Base-by-base conservation (phyloP, 2,113 vertebrate genomes). In the Cheilinus undulatus region DNA sequence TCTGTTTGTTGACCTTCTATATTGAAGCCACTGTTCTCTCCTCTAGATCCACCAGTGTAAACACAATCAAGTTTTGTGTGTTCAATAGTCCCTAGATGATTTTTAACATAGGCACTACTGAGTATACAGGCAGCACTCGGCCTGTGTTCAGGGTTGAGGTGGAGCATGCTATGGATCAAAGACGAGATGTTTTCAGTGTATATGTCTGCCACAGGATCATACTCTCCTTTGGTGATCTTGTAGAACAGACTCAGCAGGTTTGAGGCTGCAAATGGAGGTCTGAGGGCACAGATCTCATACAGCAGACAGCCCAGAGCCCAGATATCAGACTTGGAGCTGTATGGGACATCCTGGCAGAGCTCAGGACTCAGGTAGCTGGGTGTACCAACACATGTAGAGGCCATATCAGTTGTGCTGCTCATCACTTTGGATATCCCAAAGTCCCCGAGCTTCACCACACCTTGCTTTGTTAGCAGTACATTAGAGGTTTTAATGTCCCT, bases 401-500 rank as follows among this genome's bases (percentile, higher is more conserved):
- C 94, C 92, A 95, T 86, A 57, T 95, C 94, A 3, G 75, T 28
- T 0, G 94, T 95, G 80, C 78, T 79, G 4, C 58, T 91, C 93
- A 95, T 90, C 32, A 94, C 75, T 81, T 86, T 94, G 20, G 94
- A 94, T 66, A 95, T 95, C 28, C 95, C 94, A 80, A 95, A 95
- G 85, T 95, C 95, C 3, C 94, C 94, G 14, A 95, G 78, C 54
- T 94, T 95, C n/a, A 95, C 87, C 58, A 91, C 34, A 1, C 90
- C 90, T 52, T 71, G 83, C 62, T 92, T 94, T 8, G 93, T 95
- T 9, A 95, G 85, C 50, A 95, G 90, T 2, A 95, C 89, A 53
- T 95, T 95, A 14, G 93, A 94, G 5, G 94, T 89, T 63, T 95
- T 95, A 76, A 95, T 93, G 76, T 95, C 94, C 67, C 94, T 88